phyloP scores from a whole-genome alignment of 2,113 vertebrate species.

The Nymphicus hollandicus region DNA sequence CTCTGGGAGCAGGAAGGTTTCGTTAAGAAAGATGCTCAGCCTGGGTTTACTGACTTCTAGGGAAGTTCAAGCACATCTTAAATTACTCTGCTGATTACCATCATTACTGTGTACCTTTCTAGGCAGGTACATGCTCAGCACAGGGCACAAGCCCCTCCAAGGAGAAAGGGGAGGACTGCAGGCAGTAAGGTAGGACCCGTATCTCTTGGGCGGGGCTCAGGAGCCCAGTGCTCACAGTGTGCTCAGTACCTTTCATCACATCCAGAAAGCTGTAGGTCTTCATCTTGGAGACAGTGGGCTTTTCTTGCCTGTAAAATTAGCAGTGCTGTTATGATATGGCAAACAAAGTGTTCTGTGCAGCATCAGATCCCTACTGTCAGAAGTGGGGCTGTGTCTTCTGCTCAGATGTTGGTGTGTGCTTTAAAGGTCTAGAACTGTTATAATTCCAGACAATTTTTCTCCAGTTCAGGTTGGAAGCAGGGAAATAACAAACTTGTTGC shows the following conservation, averaged over 20 bases:
- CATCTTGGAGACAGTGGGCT: accelerated
- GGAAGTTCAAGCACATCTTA: background rate
- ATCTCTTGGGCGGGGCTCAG: background rate
- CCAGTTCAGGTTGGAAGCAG: background rate
- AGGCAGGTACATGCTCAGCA: background rate
- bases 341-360: background rate
- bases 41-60: background rate
- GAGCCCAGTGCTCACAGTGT: background rate
- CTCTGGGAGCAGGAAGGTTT: background rate
- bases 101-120: background rate
- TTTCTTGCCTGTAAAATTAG: background rate
- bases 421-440: background rate
- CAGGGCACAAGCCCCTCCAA: background rate
- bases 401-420: background rate
- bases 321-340: background rate
- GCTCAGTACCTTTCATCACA: background rate
- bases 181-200: background rate
- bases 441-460: background rate
- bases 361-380: background rate
- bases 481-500: background rate
- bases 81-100: background rate
- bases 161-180: background rate
- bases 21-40: background rate
- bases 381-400: background rate
- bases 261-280: background rate